Base-by-base conservation (phyloP, 2,797 vertebrate species). In the Xyrichtys novacula region DNA sequence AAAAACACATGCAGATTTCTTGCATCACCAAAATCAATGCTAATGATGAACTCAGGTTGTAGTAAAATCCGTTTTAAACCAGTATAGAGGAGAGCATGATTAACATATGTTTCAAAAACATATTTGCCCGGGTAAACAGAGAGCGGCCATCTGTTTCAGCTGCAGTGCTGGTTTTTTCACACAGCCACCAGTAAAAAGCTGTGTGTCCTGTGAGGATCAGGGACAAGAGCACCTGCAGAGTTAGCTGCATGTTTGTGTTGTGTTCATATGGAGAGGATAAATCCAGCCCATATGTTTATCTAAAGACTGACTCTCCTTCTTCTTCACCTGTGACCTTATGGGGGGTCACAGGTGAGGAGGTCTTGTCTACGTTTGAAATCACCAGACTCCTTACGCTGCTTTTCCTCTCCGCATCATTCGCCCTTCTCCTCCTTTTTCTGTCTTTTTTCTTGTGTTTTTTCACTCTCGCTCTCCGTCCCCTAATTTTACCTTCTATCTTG, bases 401-500 rank as follows among this genome's bases (percentile, higher is more conserved):
- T 46, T 46, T 29, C 58, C 23, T 50, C 42, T 47, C 12, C 10
- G 29, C 22, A 38, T 62, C 38, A 53, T 39, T 32, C 11, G 15
- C 47, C 46, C 48, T 38, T 34, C 58, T 63, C 15, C 26, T 12
- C 46, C 49, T 62, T 29, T 50, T 53, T 58, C 1, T 50, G 22
- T 65, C 11, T 49, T 61, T 47, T n/a, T 47, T 29, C 16, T 55
- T 16, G 29, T 29, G 7, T 34, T 34, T 44, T 43, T 47, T 34
- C n/a, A n/a, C n/a, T n/a, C n/a, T 65, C 20, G 63, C 22, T 49
- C 16, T 42, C 54, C 6, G 28, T 83, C 69, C 57, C 66, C 58
- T 80, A 63, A 62, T 84, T 78, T 79, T 83, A 76, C 65, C 80
- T 77, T 78, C 63, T 42, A 29, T 80, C 68, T 56, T 73, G 71